phyloP scores from a whole-genome alignment of 2,888 invertebrate genomes.

The Stenurella melanura region DNA sequence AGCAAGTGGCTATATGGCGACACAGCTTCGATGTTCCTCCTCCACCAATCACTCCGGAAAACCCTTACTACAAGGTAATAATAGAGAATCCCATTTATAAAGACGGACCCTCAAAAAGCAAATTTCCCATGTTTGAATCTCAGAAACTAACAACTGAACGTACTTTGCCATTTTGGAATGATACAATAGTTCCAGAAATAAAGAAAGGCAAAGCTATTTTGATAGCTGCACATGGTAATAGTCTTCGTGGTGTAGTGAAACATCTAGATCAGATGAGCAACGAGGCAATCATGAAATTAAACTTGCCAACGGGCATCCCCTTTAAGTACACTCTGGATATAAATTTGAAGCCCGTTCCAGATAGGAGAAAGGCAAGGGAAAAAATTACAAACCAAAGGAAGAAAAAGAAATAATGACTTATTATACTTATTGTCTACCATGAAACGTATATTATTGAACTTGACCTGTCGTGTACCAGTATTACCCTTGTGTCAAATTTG shows the following conservation, averaged over 20 bases:
- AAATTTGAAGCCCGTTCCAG: conserved; percentile 76
- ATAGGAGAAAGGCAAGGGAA: conserved; percentile 77
- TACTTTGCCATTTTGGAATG: conserved; percentile 91
- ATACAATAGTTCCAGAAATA: conserved; percentile 85
- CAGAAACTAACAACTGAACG: conserved; percentile 87
- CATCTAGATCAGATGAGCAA: conserved; percentile 83
- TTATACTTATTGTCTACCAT: not conserved
- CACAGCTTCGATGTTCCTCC: conserved; percentile 89
- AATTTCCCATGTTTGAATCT: conserved; percentile 90
- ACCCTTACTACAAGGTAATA: conserved; percentile 85
- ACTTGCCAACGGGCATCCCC: conserved; percentile 80
- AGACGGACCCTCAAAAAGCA: conserved; percentile 80
- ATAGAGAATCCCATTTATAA: conserved; percentile 85
- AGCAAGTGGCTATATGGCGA: conserved; percentile 86
- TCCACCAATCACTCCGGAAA: conserved; percentile 85
- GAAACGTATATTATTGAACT: not conserved
- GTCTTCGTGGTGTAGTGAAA: conserved; percentile 89
- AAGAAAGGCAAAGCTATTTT: conserved; percentile 86
- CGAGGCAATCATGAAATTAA: conserved; percentile 77
- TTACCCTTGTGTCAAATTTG: too few relatives aligned
- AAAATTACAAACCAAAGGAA: conserved; percentile 79
- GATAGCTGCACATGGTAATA: conserved; percentile 91
- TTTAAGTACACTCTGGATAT: conserved; percentile 79
- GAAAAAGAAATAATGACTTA: conserved; percentile 65
- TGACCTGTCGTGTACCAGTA: too few relatives aligned